Evolutionary conservation across 2,888 invertebrate species (phyloP).

Genomic region (Matsumyia berberina): DNA sequence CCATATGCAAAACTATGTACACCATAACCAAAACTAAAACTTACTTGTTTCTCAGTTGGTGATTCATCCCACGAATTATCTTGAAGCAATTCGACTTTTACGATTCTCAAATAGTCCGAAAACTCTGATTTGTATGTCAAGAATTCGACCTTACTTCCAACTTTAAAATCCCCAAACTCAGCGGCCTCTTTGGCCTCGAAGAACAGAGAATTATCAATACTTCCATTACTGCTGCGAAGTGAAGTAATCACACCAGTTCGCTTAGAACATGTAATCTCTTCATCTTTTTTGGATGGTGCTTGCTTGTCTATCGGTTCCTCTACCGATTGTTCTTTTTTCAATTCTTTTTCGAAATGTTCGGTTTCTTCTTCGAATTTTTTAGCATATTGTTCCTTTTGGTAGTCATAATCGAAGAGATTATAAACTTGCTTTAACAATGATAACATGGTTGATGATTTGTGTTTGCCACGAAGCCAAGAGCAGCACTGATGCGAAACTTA

Average conservation of each 20-base stretch:
- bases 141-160: conserved; percentile 86
- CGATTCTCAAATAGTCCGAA: conserved; percentile 85
- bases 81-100: conserved; percentile 86
- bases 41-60: conserved; percentile 82
- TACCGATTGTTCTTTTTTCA: conserved; percentile 77
- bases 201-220: conserved; percentile 87
- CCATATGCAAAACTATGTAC: no score
- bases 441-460: conserved; percentile 83
- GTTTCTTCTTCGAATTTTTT: conserved; percentile 84
- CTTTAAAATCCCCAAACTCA: conserved; percentile 81
- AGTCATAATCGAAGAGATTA: conserved; percentile 82
- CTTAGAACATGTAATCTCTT: conserved; percentile 54
- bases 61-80: conserved; percentile 85
- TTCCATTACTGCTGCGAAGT: conserved; percentile 84
- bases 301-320: conserved; percentile 66
- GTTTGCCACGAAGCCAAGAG: background rate
- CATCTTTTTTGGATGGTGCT: background rate
- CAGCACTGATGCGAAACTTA: no score
- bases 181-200: conserved; percentile 84
- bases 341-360: conserved; percentile 83
- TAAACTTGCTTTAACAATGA: conserved; percentile 84
- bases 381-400: conserved; percentile 79
- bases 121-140: conserved; percentile 85
- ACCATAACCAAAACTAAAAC: background rate
- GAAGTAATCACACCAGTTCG: conserved; percentile 86